Conservation (phyloP, 1,140 invertebrate species). For the Caenorhabditis elegans region DNA sequence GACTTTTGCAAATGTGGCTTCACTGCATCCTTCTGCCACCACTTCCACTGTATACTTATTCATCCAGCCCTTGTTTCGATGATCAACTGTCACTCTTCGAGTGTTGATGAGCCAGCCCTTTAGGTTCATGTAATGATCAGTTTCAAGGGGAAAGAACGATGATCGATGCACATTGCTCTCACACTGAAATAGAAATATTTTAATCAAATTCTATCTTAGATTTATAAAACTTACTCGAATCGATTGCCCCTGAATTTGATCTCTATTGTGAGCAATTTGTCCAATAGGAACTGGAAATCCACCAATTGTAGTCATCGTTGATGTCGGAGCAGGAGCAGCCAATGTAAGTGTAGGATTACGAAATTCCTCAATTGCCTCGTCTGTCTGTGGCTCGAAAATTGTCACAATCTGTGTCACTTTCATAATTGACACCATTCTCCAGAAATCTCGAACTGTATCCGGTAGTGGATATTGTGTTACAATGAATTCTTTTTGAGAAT, state of each 20-base stretch:
- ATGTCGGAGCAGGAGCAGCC: background rate
- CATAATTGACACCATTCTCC: background rate
- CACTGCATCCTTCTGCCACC: background rate
- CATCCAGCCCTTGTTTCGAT: background rate
- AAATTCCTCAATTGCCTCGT: background rate
- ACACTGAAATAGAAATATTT: background rate
- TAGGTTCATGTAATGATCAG: background rate
- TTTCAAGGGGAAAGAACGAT: background rate
- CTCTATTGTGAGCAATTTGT: background rate
- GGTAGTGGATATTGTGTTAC: background rate
- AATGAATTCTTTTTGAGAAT: background rate
- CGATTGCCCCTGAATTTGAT: background rate
- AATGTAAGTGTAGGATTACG: background rate
- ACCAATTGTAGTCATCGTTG: background rate
- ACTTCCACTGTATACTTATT: background rate
- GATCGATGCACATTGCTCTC: background rate
- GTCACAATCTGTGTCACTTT: background rate
- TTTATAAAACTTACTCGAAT: background rate
- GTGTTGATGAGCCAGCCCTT: background rate
- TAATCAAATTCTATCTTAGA: no score
- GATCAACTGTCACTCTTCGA: background rate
- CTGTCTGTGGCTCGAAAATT: background rate
- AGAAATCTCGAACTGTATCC: background rate
- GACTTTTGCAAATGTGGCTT: background rate
- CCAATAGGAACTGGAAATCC: no score